Base-by-base conservation (phyloP, 2,888 invertebrate species). In the Zaprionus lineosus region DNA sequence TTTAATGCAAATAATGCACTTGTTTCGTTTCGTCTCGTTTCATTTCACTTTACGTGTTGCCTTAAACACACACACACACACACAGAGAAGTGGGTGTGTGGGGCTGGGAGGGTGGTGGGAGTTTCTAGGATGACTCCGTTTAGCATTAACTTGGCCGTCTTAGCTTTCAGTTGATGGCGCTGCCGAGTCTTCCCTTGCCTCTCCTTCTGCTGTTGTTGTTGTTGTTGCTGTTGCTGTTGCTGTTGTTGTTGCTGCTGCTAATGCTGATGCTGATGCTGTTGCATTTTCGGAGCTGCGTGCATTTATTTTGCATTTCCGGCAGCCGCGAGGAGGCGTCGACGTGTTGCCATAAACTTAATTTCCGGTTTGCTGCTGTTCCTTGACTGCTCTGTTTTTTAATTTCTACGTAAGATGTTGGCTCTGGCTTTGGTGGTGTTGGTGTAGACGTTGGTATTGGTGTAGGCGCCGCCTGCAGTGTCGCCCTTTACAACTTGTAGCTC, bases 1-100 rank as follows among this genome's bases (percentile, higher is more conserved):
- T 82, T 85, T 82, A 82, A 82, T 86, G 82, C 84, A 82, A 82
- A 84, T 85, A 82, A 84, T 82, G 81, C 81, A 82, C 81, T 82
- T 81, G 84, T 85, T 85, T 81, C 86, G 71, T 85, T 67, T 83
- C 77, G 66, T 81, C 55, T 78, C 74, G 62, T 81, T 84, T 85
- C 82, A 77, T 81, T 84, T 72, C 74, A 71, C 65, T 81, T 72
- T 66, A 74, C 78, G 74, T 83, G 68, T 57, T 77, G 82, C 61
- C 58, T 60, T 63, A 67, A 74, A 62, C 39, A 63, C 36, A 44
- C 57, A 37, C 51, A 43, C 33, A 39, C 15, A 28, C 36, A 41
- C 18, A 53, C 16, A 26, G 11, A 21, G 8, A 11, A 26, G 15
- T 8, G 6, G 3, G 6, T 7, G 3, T 24, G 15, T 3, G 36